Evolutionary conservation across 2,797 vertebrate genomes (phyloP).

Genomic region (Phoeniculus purpureus): DNA sequence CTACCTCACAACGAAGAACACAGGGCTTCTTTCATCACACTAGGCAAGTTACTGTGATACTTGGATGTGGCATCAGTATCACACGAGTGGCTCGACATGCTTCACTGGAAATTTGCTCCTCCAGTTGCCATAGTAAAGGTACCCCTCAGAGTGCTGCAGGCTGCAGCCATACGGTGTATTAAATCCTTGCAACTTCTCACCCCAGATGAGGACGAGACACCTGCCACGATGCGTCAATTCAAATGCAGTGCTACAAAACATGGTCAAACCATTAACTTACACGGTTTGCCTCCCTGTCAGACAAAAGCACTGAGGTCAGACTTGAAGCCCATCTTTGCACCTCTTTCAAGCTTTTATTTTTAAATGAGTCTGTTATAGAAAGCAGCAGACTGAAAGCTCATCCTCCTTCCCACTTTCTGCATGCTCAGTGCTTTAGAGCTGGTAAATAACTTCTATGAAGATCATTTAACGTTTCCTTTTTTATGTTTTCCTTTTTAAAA

Average conservation of each 20-base stretch:
- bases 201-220: background rate
- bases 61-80: background rate
- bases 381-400: background rate
- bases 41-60: fast-evolving
- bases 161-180: background rate
- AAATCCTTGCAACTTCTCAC: constrained; percentile 22
- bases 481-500: background rate
- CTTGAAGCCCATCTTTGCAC: background rate
- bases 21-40: background rate
- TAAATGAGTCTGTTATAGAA: background rate
- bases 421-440: background rate
- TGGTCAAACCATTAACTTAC: background rate
- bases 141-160: background rate
- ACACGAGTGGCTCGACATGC: background rate
- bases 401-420: background rate
- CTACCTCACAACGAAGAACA: background rate
- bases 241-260: background rate
- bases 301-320: background rate
- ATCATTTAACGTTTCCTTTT: background rate
- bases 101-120: background rate
- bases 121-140: background rate
- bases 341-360: background rate
- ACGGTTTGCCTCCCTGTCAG: background rate
- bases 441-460: background rate
- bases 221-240: background rate